Evolutionary conservation across 2,797 vertebrate species (phyloP).

Genomic region (Falco biarmicus): DNA sequence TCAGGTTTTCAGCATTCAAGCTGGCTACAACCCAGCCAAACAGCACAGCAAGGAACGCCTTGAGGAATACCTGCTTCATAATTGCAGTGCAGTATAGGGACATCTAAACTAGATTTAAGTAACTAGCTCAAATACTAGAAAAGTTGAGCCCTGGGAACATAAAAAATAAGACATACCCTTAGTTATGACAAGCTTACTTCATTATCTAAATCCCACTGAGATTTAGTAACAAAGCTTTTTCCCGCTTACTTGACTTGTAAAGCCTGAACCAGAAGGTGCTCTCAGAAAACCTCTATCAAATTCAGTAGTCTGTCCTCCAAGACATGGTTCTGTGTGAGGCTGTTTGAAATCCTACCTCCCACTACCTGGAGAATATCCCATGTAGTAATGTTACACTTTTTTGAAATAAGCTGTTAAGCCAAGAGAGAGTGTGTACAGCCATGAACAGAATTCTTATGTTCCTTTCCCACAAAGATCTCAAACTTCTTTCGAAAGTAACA

Average conservation of each 20-base stretch:
- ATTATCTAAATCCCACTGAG: not conserved
- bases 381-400: not conserved
- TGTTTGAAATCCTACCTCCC: not conserved
- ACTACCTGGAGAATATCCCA: not conserved
- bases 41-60: not conserved
- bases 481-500: not conserved
- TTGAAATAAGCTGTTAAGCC: not conserved
- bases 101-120: not conserved
- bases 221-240: not conserved
- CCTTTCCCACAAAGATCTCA: not conserved
- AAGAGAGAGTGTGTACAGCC: not conserved
- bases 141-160: not conserved
- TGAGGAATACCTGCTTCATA: not conserved
- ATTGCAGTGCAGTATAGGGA: not conserved
- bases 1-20: not conserved
- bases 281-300: not conserved
- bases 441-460: not conserved
- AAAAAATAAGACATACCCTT: not conserved
- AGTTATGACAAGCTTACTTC: not conserved
- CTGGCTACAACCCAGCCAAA: not conserved
- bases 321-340: not conserved
- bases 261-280: not conserved
- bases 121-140: not conserved
- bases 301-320: not conserved
- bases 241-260: rapidly evolving